Conservation (phyloP, 1,140 invertebrate species). For the Ooceraea biroi region DNA sequence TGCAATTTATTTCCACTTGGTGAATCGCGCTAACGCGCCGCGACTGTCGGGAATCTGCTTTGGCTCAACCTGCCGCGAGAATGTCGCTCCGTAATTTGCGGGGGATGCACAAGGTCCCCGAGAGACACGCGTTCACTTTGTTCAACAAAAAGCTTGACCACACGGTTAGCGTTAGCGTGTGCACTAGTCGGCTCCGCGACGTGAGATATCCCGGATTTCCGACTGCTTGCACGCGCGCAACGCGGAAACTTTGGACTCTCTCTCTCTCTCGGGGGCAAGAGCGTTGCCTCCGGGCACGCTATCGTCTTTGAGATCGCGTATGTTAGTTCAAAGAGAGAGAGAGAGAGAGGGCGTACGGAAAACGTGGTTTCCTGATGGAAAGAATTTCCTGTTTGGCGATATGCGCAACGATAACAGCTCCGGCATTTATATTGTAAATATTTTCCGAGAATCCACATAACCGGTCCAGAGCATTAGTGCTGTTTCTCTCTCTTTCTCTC, state of each 20-base stretch:
- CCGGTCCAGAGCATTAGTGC: background rate
- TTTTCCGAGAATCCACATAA: constrained; percentile 28
- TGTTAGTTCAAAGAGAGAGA: constrained; percentile 17
- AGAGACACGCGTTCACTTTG: constrained; percentile 1
- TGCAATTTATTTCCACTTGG: background rate
- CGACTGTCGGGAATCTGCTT: background rate
- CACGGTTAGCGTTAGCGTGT: background rate
- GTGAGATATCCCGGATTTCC: constrained; percentile 45
- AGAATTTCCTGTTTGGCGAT: constrained; percentile 60
- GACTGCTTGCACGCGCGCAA: constrained; percentile 49
- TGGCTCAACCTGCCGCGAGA: background rate
- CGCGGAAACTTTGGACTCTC: constrained; percentile 15
- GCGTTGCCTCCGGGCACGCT: constrained; percentile 27
- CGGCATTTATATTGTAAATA: constrained; percentile 59
- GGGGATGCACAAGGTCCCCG: background rate
- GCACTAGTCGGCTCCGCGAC: background rate
- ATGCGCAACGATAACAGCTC: constrained; percentile 47
- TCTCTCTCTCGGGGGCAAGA: constrained; percentile 32
- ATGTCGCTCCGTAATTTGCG: constrained; percentile 6
- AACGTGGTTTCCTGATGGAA: constrained; percentile 53
- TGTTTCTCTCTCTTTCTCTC: background rate
- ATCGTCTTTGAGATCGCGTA: constrained; percentile 35
- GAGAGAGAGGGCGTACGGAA: constrained; percentile 37
- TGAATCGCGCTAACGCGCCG: background rate
- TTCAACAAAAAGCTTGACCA: constrained; percentile 53